phyloP scores from a whole-genome alignment of 2,797 vertebrate genomes.

The Rhinoraja longicauda region DNA sequence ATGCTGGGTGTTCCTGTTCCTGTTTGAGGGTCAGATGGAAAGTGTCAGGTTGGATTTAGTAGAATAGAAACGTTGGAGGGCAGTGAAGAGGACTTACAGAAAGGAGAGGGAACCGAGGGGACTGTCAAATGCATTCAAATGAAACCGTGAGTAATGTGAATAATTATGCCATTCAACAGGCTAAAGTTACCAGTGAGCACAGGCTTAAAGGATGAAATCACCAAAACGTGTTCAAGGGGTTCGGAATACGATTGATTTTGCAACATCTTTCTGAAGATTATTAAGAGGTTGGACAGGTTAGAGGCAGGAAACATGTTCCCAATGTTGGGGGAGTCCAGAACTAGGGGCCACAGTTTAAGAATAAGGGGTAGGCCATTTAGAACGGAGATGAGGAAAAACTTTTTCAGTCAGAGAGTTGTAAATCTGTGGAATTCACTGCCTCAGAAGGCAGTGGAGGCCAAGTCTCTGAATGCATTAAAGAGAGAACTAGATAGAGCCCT shows the following conservation, averaged over 20 bases:
- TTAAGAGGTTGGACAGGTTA: too few species aligned
- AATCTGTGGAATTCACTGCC: too few species aligned
- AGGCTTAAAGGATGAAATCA: background rate
- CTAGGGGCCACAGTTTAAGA: too few species aligned
- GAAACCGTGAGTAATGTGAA: background rate
- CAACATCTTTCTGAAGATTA: background rate
- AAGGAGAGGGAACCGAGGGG: background rate
- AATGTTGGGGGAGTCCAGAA: too few species aligned
- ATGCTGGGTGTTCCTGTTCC: background rate
- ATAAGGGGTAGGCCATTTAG: too few species aligned
- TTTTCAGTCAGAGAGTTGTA: too few species aligned
- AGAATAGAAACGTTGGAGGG: background rate
- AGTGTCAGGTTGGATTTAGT: background rate
- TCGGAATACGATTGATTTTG: background rate
- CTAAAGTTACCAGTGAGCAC: background rate
- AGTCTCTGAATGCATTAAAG: too few species aligned
- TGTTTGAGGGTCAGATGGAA: background rate
- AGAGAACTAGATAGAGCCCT: too few species aligned
- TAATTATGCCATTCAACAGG: background rate
- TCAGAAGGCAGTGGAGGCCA: too few species aligned
- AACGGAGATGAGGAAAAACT: too few species aligned
- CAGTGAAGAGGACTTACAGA: background rate
- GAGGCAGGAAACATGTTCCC: too few species aligned
- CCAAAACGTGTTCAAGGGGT: background rate
- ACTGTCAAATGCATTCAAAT: background rate